Conservation (phyloP, 1,140 invertebrate species). For the Drosophila pruinosa region DNA sequence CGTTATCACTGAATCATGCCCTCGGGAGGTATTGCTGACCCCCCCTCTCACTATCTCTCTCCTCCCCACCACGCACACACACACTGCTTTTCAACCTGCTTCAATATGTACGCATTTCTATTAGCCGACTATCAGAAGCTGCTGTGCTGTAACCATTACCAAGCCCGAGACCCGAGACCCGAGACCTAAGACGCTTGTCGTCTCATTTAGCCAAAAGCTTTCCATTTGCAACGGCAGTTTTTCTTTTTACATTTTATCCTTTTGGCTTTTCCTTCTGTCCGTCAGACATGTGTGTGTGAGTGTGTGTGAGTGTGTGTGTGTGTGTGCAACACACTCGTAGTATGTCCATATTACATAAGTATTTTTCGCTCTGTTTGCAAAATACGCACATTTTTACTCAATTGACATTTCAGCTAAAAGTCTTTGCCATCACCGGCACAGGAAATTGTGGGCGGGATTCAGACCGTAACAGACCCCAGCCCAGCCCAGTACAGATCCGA, state of each 20-base stretch:
- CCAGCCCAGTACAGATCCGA: not conserved
- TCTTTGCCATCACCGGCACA: slow-evolving; percentile 28
- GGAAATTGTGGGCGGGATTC: slow-evolving; percentile 33
- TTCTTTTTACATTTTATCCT: slow-evolving; percentile 14
- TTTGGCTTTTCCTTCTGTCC: slow-evolving; percentile 3
- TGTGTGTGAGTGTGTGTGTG: slow-evolving; percentile 10
- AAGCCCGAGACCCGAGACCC: not conserved
- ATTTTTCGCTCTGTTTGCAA: slow-evolving; percentile 47
- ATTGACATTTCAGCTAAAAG: slow-evolving; percentile 54
- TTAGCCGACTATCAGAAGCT: slow-evolving; percentile 36
- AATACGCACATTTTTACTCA: slow-evolving; percentile 55
- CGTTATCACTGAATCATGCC: slow-evolving; percentile 40
- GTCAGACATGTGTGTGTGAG: not conserved
- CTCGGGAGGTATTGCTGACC: slow-evolving; percentile 21
- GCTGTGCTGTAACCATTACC: slow-evolving; percentile 17
- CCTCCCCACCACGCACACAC: not conserved
- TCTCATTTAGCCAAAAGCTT: slow-evolving; percentile 47
- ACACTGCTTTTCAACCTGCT: no score
- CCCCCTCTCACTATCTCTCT: not conserved
- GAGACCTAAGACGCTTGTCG: slow-evolving; percentile 8
- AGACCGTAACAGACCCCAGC: slow-evolving; percentile 6
- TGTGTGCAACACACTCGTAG: no score
- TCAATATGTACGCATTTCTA: slow-evolving; percentile 42
- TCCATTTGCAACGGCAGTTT: slow-evolving; percentile 22
- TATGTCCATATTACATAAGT: slow-evolving; percentile 24